A percentile compares a stretch with the other conserved stretches of the same genome.
Evolutionary conservation across 2,797 vertebrate species (phyloP).

Genomic region (Fundulus diaphanus): DNA sequence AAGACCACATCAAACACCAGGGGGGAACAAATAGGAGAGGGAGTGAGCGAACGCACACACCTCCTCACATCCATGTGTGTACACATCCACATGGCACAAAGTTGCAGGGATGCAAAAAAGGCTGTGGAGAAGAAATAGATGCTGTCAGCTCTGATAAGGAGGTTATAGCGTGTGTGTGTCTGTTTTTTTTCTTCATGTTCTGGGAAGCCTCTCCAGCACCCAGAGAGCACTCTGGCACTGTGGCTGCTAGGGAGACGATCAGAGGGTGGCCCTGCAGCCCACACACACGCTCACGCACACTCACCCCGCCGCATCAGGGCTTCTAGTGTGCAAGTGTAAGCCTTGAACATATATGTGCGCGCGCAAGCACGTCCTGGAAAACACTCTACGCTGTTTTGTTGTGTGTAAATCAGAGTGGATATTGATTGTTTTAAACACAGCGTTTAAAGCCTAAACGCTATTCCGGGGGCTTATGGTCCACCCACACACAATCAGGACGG

Average conservation of each 20-base stretch:
- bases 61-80: conserved; percentile 10
- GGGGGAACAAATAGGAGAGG: conserved; percentile 38
- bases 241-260: conserved; percentile 78
- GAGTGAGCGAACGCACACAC: conserved; percentile 14
- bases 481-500: conserved; percentile 69
- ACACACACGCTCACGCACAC: conserved; percentile 77
- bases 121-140: conserved; percentile 61
- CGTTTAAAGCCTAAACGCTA: conserved; percentile 73
- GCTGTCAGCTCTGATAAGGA: conserved; percentile 75
- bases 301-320: conserved; percentile 64
- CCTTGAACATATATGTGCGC: conserved; percentile 29
- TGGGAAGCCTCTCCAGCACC: conserved; percentile 70
- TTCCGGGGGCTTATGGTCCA: conserved; percentile 66
- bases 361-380: conserved; percentile 7
- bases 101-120: conserved; percentile 67
- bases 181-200: conserved; percentile 59
- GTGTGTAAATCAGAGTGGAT: conserved; percentile 61
- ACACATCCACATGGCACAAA: conserved; percentile 55
- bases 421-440: conserved; percentile 80
- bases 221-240: conserved; percentile 70
- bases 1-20: conserved; percentile 83
- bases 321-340: conserved; percentile 35
- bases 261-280: conserved; percentile 76
- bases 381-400: background rate
- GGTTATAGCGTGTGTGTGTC: conserved; percentile 43